A percentile compares a stretch with the other conserved stretches of the same genome.
phyloP scores from a whole-genome alignment of 2,113 vertebrate genomes.

The Alouatta palliata region DNA sequence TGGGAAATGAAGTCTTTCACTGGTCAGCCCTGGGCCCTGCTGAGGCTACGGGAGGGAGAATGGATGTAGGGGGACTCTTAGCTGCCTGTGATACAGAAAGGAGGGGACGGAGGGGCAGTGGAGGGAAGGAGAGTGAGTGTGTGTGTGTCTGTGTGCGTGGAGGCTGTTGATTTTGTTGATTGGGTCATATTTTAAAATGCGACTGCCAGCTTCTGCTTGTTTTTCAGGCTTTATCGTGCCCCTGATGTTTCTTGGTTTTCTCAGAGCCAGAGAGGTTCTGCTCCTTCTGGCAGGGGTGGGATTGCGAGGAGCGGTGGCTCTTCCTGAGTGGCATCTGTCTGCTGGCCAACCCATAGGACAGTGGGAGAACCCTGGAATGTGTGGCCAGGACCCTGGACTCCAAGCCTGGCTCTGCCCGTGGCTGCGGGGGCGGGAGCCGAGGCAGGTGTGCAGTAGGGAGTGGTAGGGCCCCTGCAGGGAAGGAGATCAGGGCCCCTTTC shows the following conservation, averaged over 20 bases:
- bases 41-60: not conserved
- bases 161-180: not conserved
- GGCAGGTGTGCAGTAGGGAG: not conserved
- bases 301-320: not conserved
- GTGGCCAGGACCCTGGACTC: not conserved
- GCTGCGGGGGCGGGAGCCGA: not conserved
- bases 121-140: not conserved
- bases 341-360: not conserved
- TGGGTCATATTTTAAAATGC: not conserved
- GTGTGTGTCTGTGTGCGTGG: fast-evolving
- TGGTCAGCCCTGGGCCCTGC: not conserved
- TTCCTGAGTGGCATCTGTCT: not conserved
- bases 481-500: not conserved
- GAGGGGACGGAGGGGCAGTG: not conserved
- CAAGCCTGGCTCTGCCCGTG: not conserved
- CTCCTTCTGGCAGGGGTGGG: not conserved
- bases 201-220: not conserved
- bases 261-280: not conserved
- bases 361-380: not conserved
- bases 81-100: not conserved
- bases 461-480: no score
- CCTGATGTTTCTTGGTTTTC: not conserved
- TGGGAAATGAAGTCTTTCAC: not conserved
- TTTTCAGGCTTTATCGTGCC: not conserved
- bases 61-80: no score